Base-by-base conservation (phyloP, 2,888 invertebrate genomes). In the Lissonota sp. region DNA sequence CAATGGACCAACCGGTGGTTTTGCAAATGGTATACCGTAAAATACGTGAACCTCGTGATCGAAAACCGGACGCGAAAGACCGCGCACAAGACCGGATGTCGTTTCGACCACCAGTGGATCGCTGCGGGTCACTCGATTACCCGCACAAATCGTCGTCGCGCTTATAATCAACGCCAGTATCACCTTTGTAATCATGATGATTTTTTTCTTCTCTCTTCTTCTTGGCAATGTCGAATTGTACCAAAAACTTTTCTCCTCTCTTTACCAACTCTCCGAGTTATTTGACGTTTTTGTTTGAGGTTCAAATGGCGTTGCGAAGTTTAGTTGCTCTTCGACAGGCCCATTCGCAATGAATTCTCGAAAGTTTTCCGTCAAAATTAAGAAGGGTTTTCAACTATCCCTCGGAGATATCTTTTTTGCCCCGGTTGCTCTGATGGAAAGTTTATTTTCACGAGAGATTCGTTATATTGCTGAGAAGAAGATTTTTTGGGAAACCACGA, bases 21-120 rank as follows among this genome's bases (percentile, higher is more conserved):
- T 97, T 6, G 98, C 98, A 91, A 97, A 98, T 12, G 98, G 98
- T 83, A 98, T 97, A 4, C 98, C 98, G 69, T 96, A 96, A 90
- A 97, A 98, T 70, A 97, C 96, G 91, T 97, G 97, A 42, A 98
- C 96, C 92, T 98, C 96, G 72, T 97, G 95, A 69, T 97, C 96
- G 93, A 97, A 94, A 86, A 98, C 96, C 83, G 96, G 96, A 90
- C 96, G 96, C 14, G 96, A 95, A 87, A 95, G 95, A 26, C 98
- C 98, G 83, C 97, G 95, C 74, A 98, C 95, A 80, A 96, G 94
- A 0, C 98, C 98, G 88, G 95, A 96, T 85, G 95, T 96, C 37
- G 97, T 98, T 92, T 97, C 96, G 62, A 98, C 97, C 72, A 97
- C 95, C 82, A 97, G 93, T 0, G 97, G 96, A 91, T 97, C 97